Conservation (phyloP, 2,113 vertebrate genomes). For the Haemorhous mexicanus region DNA sequence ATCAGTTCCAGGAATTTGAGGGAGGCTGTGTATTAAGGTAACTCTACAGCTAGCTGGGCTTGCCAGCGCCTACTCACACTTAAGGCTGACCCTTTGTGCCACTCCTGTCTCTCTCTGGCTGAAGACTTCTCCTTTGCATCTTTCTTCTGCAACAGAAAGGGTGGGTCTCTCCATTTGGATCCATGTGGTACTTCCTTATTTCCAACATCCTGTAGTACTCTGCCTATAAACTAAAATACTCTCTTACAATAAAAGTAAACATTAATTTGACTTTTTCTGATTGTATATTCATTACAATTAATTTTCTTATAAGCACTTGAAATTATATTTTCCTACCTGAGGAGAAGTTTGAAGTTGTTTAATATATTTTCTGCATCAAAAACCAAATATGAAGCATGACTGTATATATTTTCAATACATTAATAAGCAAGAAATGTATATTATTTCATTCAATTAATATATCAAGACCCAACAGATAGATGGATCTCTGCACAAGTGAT, state of each 20-base stretch:
- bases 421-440: not conserved
- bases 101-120: not conserved
- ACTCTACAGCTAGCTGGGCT: not conserved
- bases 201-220: not conserved
- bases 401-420: not conserved
- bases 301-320: not conserved
- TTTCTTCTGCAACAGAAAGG: not conserved
- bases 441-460: not conserved
- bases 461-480: not conserved
- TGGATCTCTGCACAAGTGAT: fast-evolving
- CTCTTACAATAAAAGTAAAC: not conserved
- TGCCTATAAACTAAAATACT: not conserved
- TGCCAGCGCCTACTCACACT: not conserved
- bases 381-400: not conserved
- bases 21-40: not conserved
- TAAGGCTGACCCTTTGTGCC: not conserved
- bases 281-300: not conserved
- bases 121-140: slow-evolving; percentile 7
- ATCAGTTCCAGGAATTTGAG: slow-evolving; percentile 13
- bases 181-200: not conserved
- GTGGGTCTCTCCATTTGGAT: not conserved
- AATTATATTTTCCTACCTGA: not conserved
- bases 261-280: not conserved
- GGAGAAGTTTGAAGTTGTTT: not conserved
- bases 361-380: not conserved